Base-by-base conservation (phyloP, 2,888 invertebrate genomes). In the Parnassius smintheus region DNA sequence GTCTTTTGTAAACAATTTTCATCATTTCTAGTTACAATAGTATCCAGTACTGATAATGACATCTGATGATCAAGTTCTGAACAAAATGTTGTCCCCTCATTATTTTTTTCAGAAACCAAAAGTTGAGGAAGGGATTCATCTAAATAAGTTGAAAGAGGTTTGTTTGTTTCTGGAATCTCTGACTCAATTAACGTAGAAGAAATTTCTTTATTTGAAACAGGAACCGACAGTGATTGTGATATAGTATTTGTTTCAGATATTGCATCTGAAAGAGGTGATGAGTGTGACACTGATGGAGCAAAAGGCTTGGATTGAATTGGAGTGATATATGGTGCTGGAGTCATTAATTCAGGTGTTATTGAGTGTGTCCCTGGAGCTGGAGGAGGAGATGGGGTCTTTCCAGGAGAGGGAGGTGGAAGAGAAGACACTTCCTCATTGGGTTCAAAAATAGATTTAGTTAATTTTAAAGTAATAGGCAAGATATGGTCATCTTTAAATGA, bases 1-100 rank as follows among this genome's bases (percentile, higher is more conserved):
- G 11, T 45, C 12, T 18, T 44, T 46, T 56, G 25, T 51, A 8
- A 22, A 46, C 56, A 35, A 35, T 4, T 52, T 52, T 61, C 11
- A 12, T 41, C 51, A 9, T 45, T 13, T 11, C 8, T 52, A 52
- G 51, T 56, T 25, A 75, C 80, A 2, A 76, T 72, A 64, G 86
- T 86, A 61, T 75, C 83, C 0, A 85, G 78, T 65, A 85, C 81
- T 48, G 0, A 92, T 89, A 1, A 92, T 81, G 0, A 80, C 82
- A 53, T 52, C 35, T 52, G 11, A 35, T 52, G 25, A 35, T 8
- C 25, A 22, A n/a, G 35, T 35, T 35, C 35, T 7, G 35, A 35
- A 35, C 7, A 35, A 35, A 35, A 35, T 35, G 35, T 35, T 35
- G 35, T 35, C 7, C 35, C 35, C 7, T 35, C 35, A 35, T 35